phyloP scores from a whole-genome alignment of 2,888 invertebrate genomes.

The Digitonthophagus gazella region DNA sequence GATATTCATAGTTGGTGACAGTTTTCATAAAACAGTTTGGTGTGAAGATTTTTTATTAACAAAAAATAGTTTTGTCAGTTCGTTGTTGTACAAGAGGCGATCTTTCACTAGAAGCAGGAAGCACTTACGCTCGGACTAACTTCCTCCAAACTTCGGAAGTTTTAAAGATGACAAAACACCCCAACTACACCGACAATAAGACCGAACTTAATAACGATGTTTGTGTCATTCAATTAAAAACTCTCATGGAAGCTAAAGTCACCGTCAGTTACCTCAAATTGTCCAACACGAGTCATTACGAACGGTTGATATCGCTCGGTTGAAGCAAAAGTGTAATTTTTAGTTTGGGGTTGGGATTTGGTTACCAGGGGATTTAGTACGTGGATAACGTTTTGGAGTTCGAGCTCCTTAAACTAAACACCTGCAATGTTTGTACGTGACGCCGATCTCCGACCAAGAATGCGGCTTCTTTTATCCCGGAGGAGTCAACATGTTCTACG shows the following conservation, averaged over 20 bases:
- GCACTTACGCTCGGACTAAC: neutral
- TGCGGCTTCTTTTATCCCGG: slow-evolving; percentile 1
- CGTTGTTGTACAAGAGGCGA: neutral
- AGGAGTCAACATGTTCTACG: slow-evolving; percentile 1
- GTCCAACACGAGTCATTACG: neutral
- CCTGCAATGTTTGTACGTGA: slow-evolving; percentile 11
- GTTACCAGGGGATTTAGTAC: slow-evolving; percentile 1
- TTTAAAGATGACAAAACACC: neutral
- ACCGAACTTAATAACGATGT: neutral
- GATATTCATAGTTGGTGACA: slow-evolving; percentile 2
- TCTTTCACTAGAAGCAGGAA: slow-evolving; percentile 1
- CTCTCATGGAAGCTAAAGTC: too few species aligned
- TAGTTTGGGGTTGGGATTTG: slow-evolving; percentile 12
- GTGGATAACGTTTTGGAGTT: neutral
- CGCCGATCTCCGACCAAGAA: slow-evolving; percentile 1
- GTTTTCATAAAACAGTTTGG: slow-evolving; percentile 2
- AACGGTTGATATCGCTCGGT: neutral
- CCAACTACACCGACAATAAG: too few species aligned
- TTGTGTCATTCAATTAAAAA: neutral
- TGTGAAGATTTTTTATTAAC: slow-evolving; percentile 2
- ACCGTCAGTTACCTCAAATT: neutral
- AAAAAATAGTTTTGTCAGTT: slow-evolving; percentile 2
- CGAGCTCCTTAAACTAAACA: neutral
- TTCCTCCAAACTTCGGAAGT: neutral
- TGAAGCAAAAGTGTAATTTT: neutral